phyloP scores from a whole-genome alignment of 30 jellyfish, hydroid and myxozoan genomes.

The Catostylus mosaicus region DNA sequence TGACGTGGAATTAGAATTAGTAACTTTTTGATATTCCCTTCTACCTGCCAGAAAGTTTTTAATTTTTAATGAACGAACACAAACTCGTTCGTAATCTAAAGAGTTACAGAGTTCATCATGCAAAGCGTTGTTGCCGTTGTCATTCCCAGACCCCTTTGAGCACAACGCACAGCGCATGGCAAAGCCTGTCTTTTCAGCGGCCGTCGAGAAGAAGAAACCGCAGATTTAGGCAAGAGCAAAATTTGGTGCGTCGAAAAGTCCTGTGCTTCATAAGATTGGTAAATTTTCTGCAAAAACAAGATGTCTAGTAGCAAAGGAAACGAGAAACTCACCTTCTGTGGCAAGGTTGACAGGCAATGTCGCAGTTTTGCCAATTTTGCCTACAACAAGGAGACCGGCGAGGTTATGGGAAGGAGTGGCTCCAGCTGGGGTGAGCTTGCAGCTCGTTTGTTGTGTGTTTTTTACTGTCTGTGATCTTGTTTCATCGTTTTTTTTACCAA shows the following conservation, averaged over 20 bases:
- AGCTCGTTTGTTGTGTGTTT: background rate
- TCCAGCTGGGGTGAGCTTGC: slow-evolving; percentile 90
- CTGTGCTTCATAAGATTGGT: background rate
- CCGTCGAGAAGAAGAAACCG: slow-evolving; percentile 1
- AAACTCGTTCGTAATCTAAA: too few species aligned
- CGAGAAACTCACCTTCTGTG: slow-evolving; percentile 54
- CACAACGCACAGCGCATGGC: background rate
- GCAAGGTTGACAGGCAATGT: slow-evolving; percentile 65
- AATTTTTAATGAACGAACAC: too few species aligned
- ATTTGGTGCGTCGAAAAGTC: background rate
- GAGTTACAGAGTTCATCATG: too few species aligned
- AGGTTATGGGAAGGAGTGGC: slow-evolving; percentile 96
- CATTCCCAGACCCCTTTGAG: slow-evolving; percentile 12
- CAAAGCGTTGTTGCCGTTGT: background rate
- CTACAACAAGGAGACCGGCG: slow-evolving; percentile 81
- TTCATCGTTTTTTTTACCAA: background rate
- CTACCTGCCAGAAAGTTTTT: too few species aligned
- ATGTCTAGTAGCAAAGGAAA: slow-evolving; percentile 56
- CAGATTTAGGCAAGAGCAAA: background rate
- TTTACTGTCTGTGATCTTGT: background rate
- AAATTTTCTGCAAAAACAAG: background rate
- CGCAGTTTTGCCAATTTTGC: slow-evolving; percentile 83
- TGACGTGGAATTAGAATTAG: too few species aligned
- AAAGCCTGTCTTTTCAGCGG: background rate
- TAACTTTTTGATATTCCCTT: too few species aligned